Evolutionary conservation across 1,140 invertebrate species (phyloP), one percentile per base, ranked within the genome.

Genomic region (Ceratitis capitata): DNA sequence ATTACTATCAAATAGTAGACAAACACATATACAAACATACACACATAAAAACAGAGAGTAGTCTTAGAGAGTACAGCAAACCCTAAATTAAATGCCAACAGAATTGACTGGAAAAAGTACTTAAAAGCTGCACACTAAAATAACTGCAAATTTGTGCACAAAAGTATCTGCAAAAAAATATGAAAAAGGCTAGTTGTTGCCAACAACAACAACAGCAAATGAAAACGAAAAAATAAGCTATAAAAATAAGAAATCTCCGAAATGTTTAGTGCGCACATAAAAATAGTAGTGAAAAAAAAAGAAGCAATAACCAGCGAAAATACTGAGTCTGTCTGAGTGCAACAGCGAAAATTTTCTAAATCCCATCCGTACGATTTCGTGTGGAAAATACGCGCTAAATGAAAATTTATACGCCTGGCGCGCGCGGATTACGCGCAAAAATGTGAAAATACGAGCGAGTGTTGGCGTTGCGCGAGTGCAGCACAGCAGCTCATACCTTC

Each of bases 61-160:
- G 51, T 56, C 4, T 14, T n/a, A n/a, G 69, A 23, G n/a, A 26
- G 69, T 78, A 45, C 16, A 32, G 16, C 35, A 69, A n/a, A 32
- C 69, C 23, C 19, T n/a, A 78, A 78, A 78, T 78, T 78, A 78
- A 78, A 78, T 78, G 69, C 69, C 39, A 78, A 78, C 35, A 45
- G 69, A 78, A 78, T 78, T 78, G 69, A 78, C 69, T 78, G 69
- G 69, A 78, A 78, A 78, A 78, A 78, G 39, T 78, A 45, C 69
- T 78, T 78, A 78, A 78, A 45, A 42, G 69, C 69, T 32, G 6
- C 19, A 45, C n/a, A 78, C 39, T 23, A 78, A 78, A 78, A 35
- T 45, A 47, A 78, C 69, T 78, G 69, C 42, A 78, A 78, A 78
- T 78, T 78, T 45, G 69, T 14, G n/a, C 69, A 45, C 10, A 23